These are phyloP conservation scores for Selene dorsalis DNA, from an alignment of 2,797 vertebrate genomes.

Conservation along the genomic window DNA sequence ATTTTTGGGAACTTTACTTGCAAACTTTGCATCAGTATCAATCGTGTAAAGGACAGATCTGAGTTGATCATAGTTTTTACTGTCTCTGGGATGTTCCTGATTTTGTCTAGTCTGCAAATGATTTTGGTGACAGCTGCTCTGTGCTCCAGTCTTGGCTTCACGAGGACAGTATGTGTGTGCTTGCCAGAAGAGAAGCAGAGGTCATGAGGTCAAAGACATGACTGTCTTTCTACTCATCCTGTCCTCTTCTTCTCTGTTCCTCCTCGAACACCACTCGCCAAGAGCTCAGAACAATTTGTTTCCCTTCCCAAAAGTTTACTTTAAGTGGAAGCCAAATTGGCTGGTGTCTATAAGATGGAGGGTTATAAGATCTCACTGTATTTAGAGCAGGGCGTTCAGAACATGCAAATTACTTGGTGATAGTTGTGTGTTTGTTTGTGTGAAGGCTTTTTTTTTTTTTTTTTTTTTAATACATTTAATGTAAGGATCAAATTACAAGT, in stretches of 20 bases:
- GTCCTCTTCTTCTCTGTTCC: slow-evolving; percentile 6
- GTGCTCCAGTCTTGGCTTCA: slow-evolving; percentile 2
- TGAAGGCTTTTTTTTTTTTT: no score
- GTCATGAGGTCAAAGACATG: slow-evolving; percentile 40
- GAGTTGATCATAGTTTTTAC: background rate
- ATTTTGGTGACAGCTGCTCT: slow-evolving; percentile 7
- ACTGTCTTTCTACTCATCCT: slow-evolving; percentile 30
- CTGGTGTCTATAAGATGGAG: slow-evolving; percentile 11
- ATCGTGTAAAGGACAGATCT: background rate
- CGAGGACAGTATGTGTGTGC: slow-evolving; percentile 13
- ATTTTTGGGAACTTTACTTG: background rate
- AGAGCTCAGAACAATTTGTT: slow-evolving; percentile 41
- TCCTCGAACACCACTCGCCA: slow-evolving; percentile 19
- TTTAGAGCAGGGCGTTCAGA: slow-evolving; percentile 46
- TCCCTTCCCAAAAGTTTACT: slow-evolving; percentile 46
- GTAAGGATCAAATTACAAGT: no score
- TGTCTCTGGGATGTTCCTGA: background rate
- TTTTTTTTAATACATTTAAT: no score
- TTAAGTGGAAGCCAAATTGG: slow-evolving; percentile 43
- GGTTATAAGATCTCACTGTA: slow-evolving; percentile 42
- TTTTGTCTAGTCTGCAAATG: slow-evolving; percentile 15
- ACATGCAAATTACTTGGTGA: slow-evolving; percentile 33
- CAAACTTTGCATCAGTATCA: background rate
- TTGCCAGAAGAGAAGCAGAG: slow-evolving; percentile 32
- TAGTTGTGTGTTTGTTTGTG: slow-evolving; percentile 8